Conservation (phyloP, 37 sponge, comb jelly and placozoan genomes). For the Halisarca cf. caerulea region DNA sequence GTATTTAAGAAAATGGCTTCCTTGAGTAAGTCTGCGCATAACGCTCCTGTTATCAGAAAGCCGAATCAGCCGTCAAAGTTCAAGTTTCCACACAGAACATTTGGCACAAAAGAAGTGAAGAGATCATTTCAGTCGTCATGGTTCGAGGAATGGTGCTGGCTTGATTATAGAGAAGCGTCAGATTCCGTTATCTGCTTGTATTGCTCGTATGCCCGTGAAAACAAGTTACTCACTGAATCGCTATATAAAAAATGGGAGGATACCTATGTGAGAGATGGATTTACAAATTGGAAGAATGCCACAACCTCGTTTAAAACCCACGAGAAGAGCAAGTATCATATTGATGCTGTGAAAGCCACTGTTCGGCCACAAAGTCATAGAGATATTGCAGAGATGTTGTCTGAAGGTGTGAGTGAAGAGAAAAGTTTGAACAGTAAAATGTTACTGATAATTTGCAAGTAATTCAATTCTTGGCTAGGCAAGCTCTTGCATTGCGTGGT, state of each 20-base stretch:
- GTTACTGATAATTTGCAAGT: conserved; percentile 30
- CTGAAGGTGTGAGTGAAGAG: background rate
- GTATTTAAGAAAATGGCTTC: no score
- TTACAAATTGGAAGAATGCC: conserved; percentile 24
- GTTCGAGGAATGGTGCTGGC: conserved; percentile 28
- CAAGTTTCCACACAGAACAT: conserved; percentile 10
- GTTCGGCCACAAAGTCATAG: background rate
- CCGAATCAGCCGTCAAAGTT: background rate
- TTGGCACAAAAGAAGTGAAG: conserved; percentile 22
- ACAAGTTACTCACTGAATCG: conserved; percentile 13
- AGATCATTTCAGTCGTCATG: conserved; percentile 4
- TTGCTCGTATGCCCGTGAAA: background rate
- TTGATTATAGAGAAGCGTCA: conserved; percentile 16
- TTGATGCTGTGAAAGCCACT: conserved; percentile 23
- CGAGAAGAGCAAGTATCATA: conserved; percentile 20
- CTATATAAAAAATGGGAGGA: conserved; percentile 25
- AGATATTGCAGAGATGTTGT: conserved; percentile 32
- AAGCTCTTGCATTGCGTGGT: conserved; percentile 30
- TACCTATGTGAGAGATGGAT: background rate
- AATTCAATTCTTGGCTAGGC: conserved; percentile 39
- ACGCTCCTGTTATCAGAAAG: no score
- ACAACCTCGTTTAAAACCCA: conserved; percentile 27
- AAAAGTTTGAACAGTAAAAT: conserved; percentile 23
- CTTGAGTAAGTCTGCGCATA: background rate
- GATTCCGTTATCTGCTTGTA: conserved; percentile 32